Percentiles rank a stretch among this genome's conserved stretches.
These are phyloP conservation scores for Brachypodius melanocephalos DNA, from an alignment of 2,113 vertebrate species.

Conservation along the genomic window DNA sequence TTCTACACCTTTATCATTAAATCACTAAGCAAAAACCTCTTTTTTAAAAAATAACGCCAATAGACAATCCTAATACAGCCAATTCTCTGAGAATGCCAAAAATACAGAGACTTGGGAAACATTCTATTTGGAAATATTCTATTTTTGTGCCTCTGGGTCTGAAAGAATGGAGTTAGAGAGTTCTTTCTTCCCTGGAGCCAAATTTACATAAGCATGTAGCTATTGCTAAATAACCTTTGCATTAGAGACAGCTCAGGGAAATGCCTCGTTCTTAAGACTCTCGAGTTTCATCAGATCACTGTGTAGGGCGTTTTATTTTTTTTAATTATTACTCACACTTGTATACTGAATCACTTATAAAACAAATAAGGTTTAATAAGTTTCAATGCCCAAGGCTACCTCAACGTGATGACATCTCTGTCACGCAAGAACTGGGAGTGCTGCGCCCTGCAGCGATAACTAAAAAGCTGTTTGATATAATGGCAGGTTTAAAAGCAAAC, in stretches of 20 bases:
- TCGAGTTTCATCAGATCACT: constrained; percentile 57
- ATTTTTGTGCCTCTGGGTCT: constrained; percentile 69
- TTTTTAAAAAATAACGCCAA: not conserved
- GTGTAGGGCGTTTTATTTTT: constrained; percentile 61
- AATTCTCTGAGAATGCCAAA: constrained; percentile 41
- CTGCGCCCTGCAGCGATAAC: constrained; percentile 69
- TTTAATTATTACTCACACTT: constrained; percentile 72
- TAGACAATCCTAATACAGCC: not conserved
- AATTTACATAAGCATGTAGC: constrained; percentile 52
- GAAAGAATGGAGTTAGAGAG: constrained; percentile 48
- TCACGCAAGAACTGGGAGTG: constrained; percentile 72
- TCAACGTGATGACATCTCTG: constrained; percentile 72
- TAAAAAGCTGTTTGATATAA: constrained; percentile 67
- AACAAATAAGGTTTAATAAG: constrained; percentile 73
- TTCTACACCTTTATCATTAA: not conserved
- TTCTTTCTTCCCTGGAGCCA: constrained; percentile 66
- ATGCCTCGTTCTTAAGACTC: constrained; percentile 61
- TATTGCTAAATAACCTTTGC: constrained; percentile 64
- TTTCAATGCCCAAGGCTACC: constrained; percentile 71
- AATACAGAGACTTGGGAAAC: constrained; percentile 51
- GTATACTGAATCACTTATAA: constrained; percentile 71
- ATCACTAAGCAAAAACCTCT: not conserved
- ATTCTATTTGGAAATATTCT: constrained; percentile 39
- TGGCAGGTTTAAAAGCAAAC: constrained; percentile 70
- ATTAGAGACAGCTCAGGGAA: constrained; percentile 64